phyloP scores from a whole-genome alignment of 2,888 invertebrate genomes.

The Scaptomyza reducta region DNA sequence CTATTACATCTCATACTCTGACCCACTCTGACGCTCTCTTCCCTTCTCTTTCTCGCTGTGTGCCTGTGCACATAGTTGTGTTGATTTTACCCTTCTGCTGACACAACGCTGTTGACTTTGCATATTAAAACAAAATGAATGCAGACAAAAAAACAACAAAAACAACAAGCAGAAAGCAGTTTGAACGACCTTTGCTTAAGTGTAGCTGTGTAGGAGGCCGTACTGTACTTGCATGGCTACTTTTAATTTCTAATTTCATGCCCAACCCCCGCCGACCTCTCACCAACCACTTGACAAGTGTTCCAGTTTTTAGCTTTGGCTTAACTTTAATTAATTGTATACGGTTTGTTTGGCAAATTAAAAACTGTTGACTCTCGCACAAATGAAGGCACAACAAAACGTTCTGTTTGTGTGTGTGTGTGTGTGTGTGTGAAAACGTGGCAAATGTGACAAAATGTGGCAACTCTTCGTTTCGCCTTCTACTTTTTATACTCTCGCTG shows the following conservation, averaged over 20 bases:
- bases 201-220: constrained; percentile 17
- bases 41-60: not conserved
- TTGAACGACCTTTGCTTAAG: constrained; percentile 42
- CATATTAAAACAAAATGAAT: constrained; percentile 77
- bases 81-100: constrained; percentile 76
- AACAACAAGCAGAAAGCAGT: constrained; percentile 21
- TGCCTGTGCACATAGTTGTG: constrained; percentile 55
- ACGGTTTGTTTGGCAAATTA: constrained; percentile 76
- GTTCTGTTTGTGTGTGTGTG: constrained; percentile 11
- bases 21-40: not conserved
- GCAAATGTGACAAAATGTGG: constrained; percentile 33
- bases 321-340: constrained; percentile 73
- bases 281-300: not conserved
- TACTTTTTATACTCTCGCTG: constrained; percentile 1
- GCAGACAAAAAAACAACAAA: constrained; percentile 58
- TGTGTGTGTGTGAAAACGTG: constrained; percentile 22
- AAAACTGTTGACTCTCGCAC: constrained; percentile 74
- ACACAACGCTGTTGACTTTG: constrained; percentile 76
- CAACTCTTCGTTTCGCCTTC: constrained; percentile 15
- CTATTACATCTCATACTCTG: constrained; percentile 5
- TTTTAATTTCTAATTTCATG: constrained; percentile 65
- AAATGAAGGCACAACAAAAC: constrained; percentile 45
- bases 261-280: not conserved
- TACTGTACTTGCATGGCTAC: constrained; percentile 66
- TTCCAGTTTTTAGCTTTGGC: constrained; percentile 25